Percentiles rank a stretch among this genome's conserved stretches.
Evolutionary conservation across 2,113 vertebrate genomes (phyloP).

Genomic region (Narcine bancroftii): DNA sequence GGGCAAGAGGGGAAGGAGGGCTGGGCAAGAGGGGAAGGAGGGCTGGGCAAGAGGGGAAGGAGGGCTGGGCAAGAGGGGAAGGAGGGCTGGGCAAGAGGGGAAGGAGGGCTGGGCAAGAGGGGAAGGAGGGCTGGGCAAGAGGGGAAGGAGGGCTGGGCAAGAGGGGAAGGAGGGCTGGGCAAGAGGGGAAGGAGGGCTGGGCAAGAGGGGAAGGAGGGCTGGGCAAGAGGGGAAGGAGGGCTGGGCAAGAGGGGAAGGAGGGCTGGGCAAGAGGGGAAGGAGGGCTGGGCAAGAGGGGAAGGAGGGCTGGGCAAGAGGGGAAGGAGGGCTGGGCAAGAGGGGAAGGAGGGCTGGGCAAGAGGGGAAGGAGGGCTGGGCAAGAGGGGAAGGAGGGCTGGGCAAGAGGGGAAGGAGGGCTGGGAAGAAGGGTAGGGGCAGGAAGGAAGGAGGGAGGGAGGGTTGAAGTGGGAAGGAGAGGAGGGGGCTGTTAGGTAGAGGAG

Average conservation of each 20-base stretch:
- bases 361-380: not conserved
- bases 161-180: too few species aligned
- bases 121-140: too few species aligned
- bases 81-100: not conserved
- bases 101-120: too few species aligned
- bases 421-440: fast-evolving
- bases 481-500: not conserved
- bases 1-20: too few species aligned
- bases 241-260: not conserved
- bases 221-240: not conserved
- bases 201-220: too few species aligned
- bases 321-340: not conserved
- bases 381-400: not conserved
- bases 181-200: too few species aligned
- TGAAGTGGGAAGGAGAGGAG: not conserved
- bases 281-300: not conserved
- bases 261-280: not conserved
- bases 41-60: not conserved
- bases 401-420: not conserved
- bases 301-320: not conserved
- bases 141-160: too few species aligned
- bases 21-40: too few species aligned
- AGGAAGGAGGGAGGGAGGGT: not conserved
- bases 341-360: not conserved
- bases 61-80: too few species aligned